These are phyloP conservation scores for Andrena praecox DNA, from an alignment of 2,888 invertebrate species.

Conservation along the genomic window DNA sequence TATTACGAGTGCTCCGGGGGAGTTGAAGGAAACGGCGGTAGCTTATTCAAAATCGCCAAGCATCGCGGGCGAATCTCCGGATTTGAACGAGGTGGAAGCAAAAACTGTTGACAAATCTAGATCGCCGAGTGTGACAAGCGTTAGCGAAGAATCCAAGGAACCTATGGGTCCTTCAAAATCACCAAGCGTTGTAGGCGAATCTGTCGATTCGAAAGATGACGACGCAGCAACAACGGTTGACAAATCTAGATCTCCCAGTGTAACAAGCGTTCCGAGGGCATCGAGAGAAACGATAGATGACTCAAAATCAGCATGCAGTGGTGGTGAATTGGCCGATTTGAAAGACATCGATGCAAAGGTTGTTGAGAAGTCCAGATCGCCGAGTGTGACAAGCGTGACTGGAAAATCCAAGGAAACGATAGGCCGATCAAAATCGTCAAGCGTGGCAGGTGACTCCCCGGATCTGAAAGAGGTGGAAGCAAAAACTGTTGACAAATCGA, in stretches of 20 bases:
- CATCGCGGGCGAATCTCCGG: background rate
- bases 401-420: constrained; percentile 15
- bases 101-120: constrained; percentile 21
- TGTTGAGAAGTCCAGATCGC: constrained; percentile 42
- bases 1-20: constrained; percentile 28
- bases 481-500: constrained; percentile 38
- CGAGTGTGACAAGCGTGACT: constrained; percentile 32
- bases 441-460: constrained; percentile 53
- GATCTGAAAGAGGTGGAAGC: constrained; percentile 53
- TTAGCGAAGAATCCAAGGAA: constrained; percentile 37
- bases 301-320: constrained; percentile 37
- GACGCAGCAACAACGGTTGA: constrained; percentile 2
- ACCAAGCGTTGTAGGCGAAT: constrained; percentile 10
- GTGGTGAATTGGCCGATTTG: constrained; percentile 21
- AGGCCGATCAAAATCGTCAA: constrained; percentile 45
- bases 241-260: constrained; percentile 57
- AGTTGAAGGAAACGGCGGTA: constrained; percentile 21
- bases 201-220: background rate
- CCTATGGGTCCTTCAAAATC: constrained; percentile 4
- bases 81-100: background rate
- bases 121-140: constrained; percentile 41
- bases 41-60: constrained; percentile 44
- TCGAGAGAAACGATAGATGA: constrained; percentile 1
- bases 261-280: constrained; percentile 10
- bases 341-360: constrained; percentile 10